Base-by-base conservation (phyloP, 2,113 vertebrate genomes). In the Pholis gunnellus region DNA sequence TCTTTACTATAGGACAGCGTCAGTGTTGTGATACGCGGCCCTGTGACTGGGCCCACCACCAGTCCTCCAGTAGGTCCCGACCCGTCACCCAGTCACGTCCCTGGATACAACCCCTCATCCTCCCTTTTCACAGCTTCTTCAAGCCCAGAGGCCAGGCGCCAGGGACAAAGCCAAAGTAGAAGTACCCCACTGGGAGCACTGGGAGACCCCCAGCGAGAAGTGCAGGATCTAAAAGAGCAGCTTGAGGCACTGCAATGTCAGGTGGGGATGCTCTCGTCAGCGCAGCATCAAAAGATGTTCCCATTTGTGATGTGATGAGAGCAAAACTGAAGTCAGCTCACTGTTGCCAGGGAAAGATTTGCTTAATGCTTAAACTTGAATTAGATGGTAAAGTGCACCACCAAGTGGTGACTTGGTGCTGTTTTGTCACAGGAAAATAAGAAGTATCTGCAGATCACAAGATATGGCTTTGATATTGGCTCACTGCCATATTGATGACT, bases 231-330 rank as follows among this genome's bases (percentile, higher is more conserved):
- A 29, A 96, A 94, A 75, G 94, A 96, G 15, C 95, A 95, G 68
- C 89, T 96, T 42, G 90, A 93, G 48, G 92, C 92, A 5, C 88
- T 95, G n/a, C 92, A 88, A 56, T 95, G 93, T 89, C 95, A 95
- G 94, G 94, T 94, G 82, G 6, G 67, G 89, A 42, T 69, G 44
- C 52, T 80, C 38, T 86, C 52, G 60, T 81, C 38, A 40, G 4
- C 64, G 40, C 64, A 50, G 42, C 70, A 78, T 85, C 56, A 59
- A 65, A 75, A 72, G 54, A 84, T 67, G 8, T 88, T 83, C 48
- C 20, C 27, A 50, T 78, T 75, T 77, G 36, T 44, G 48, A 34
- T 81, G 50, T 54, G 60, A 87, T 57, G 46, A 75, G 48, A 87
- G 69, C 60, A 75, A 69, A 83, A 79, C 75, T 83, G 74, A 78